Evolutionary conservation across 1,140 invertebrate species (phyloP).

Genomic region (Hycleus cichorii): DNA sequence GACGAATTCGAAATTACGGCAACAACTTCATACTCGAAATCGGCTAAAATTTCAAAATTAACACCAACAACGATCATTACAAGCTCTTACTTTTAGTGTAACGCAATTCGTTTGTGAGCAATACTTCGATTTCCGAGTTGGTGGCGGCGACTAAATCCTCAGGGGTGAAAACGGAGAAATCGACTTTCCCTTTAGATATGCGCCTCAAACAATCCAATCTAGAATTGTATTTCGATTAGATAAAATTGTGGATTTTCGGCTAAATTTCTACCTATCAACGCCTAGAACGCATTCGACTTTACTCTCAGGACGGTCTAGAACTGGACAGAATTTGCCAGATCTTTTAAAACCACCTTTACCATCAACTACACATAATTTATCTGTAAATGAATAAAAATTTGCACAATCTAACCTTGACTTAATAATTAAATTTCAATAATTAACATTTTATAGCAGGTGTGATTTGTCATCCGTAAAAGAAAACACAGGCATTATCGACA

Average conservation of each 20-base stretch:
- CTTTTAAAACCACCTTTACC: constrained; percentile 49
- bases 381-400: constrained; percentile 44
- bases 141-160: constrained; percentile 71
- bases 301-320: constrained; percentile 43
- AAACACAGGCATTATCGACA: no score
- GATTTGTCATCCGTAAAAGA: no score
- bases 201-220: constrained; percentile 69
- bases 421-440: no score
- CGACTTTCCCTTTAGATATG: constrained; percentile 63
- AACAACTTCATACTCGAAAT: constrained; percentile 59
- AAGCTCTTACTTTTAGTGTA: constrained; percentile 42
- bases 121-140: constrained; percentile 55
- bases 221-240: constrained; percentile 12
- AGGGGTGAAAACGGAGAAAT: constrained; percentile 73
- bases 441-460: no score
- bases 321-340: constrained; percentile 52
- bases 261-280: constrained; percentile 48
- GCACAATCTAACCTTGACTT: no score
- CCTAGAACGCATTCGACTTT: constrained; percentile 58
- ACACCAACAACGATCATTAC: neutral
- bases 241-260: neutral
- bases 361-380: constrained; percentile 60
- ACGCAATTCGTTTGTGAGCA: constrained; percentile 62
- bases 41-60: constrained; percentile 40
- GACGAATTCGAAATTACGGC: constrained; percentile 58